Base-by-base conservation (phyloP, 2,113 vertebrate species). In the Cephalopholis sonnerati region DNA sequence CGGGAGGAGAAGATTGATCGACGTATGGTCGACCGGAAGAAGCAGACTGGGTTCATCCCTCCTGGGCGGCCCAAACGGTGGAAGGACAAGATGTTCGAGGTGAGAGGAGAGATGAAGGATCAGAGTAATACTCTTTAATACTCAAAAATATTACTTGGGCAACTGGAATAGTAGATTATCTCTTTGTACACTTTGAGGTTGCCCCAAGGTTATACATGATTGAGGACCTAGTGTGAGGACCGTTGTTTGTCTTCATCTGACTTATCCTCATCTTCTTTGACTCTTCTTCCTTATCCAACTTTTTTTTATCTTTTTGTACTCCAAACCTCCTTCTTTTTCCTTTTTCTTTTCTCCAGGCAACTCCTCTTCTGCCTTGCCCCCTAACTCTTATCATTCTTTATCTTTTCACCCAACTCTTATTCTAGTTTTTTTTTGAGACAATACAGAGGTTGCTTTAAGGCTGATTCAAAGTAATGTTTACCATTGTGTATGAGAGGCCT, bases 1-100 rank as follows among this genome's bases (percentile, higher is more conserved):
- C 96, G 98, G 0, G 98, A 99, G 85, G 98, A 99, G 86, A 98
- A 97, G 90, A 96, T 97, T 0, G 98, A 99, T 83, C 96, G 97
- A 1, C 97, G 97, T 17, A 97, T 98, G 96, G 94, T 98, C 29
- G 98, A 99, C 89, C 94, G 98, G 20, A 97, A 97, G 81, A 98
- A 97, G 66, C 98, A 99, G 91, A 97, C 96, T 0, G 97, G 96
- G 0, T 99, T 99, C 75, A 97, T 99, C 61, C 98, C 98, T 8
- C 97, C 97, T 0, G 98, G 98, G 27, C 94, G 98, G 73, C 98
- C 98, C 84, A 99, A 99, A 80, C 94, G 88, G 13, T 99, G 98
- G 98, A 99, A 98, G 83, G 97, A 96, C 75, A 98, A 95, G 67
- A 98, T 98, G 97, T 98, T 98, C 25, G 66, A 94, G 77, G 96